Percentiles rank a stretch among this genome's conserved stretches.
Conservation (phyloP, 2,888 invertebrate genomes). For the Erynnis tages region DNA sequence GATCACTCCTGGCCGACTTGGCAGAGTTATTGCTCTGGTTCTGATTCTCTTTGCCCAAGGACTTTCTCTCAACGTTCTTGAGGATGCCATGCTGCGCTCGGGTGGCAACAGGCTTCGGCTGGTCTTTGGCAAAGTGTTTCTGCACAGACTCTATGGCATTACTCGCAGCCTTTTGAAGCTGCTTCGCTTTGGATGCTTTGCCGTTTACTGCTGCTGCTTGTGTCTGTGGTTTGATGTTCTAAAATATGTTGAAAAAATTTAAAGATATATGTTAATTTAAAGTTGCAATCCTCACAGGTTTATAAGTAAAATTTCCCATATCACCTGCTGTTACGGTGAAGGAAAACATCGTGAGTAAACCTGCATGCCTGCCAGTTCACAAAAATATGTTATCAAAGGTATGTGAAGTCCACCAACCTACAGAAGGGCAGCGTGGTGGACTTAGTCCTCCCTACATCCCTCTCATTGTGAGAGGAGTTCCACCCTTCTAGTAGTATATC, state of each 20-base stretch:
- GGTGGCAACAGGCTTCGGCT: slow-evolving; percentile 56
- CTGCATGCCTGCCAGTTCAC: no score
- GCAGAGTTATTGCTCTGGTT: slow-evolving; percentile 61
- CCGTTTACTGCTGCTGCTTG: slow-evolving; percentile 46
- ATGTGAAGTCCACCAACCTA: no score
- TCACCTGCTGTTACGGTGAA: no score
- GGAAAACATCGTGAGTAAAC: no score
- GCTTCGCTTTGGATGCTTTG: slow-evolving; percentile 71
- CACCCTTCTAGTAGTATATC: no score
- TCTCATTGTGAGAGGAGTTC: no score
- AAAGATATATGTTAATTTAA: no score
- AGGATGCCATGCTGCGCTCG: slow-evolving; percentile 69
- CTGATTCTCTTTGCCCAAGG: slow-evolving; percentile 51
- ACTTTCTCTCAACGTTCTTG: slow-evolving; percentile 64
- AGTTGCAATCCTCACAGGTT: no score
- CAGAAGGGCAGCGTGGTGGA: no score
- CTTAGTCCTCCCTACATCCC: no score
- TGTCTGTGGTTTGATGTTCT: slow-evolving; percentile 65
- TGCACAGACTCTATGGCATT: slow-evolving; percentile 67
- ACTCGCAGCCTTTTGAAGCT: slow-evolving; percentile 58
- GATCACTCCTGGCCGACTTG: slow-evolving; percentile 82
- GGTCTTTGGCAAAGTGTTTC: slow-evolving; percentile 66
- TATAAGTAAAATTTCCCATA: no score
- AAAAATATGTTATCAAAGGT: no score
- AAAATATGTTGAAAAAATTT: slow-evolving; percentile 39